phyloP scores from a whole-genome alignment of 1,140 invertebrate genomes.

The Nebria ingens region DNA sequence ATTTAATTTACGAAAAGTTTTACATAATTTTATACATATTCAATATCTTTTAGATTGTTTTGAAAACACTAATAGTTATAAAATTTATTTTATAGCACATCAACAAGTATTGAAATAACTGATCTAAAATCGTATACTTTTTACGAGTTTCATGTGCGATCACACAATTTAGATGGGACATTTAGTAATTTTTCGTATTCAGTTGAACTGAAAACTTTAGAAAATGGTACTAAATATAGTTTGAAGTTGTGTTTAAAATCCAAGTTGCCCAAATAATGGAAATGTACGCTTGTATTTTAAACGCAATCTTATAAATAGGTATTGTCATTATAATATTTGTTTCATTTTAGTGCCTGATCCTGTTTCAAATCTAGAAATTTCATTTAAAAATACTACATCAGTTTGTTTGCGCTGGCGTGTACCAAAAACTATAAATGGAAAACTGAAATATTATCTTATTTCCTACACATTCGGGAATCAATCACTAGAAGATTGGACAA shows the following conservation, averaged over 20 bases:
- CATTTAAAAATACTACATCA: constrained; percentile 21
- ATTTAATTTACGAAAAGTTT: constrained; percentile 7
- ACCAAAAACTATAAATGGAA: constrained; percentile 21
- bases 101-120: constrained; percentile 35
- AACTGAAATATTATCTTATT: constrained; percentile 22
- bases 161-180: constrained; percentile 21
- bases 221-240: constrained; percentile 19
- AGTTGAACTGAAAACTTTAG: constrained; percentile 19
- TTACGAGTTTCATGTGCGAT: constrained; percentile 49
- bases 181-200: constrained; percentile 20
- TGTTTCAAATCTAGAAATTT: constrained; percentile 23
- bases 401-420: constrained; percentile 24
- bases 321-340: not conserved
- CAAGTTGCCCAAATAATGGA: too few species aligned
- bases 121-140: constrained; percentile 46
- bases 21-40: too few species aligned
- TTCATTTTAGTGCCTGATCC: constrained; percentile 24
- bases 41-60: too few species aligned
- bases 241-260: constrained; percentile 3
- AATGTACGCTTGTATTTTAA: not conserved
- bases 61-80: too few species aligned
- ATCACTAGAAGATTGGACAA: constrained; percentile 22
- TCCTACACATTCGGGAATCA: constrained; percentile 23
- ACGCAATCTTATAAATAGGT: not conserved
- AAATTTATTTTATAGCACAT: constrained; percentile 32